A percentile compares a stretch with the other conserved stretches of the same genome.
These are phyloP conservation scores for Calephelis perditalis DNA, from an alignment of 2,888 invertebrate genomes.

Conservation along the genomic window DNA sequence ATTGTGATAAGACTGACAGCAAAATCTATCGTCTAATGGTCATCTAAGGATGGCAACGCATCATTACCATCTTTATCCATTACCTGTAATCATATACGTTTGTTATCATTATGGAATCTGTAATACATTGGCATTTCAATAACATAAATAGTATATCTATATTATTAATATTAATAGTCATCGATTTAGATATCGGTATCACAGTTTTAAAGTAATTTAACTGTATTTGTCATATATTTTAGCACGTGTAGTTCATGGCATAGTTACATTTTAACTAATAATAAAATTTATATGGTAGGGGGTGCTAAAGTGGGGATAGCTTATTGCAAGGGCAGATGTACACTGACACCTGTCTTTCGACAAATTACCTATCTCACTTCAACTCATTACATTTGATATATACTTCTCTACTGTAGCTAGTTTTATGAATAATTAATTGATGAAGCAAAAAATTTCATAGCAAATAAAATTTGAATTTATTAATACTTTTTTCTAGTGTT, in stretches of 20 bases:
- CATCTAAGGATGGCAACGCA: no score
- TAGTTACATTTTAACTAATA: slow-evolving; percentile 20
- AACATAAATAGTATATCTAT: no score
- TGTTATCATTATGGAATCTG: no score
- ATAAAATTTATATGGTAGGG: slow-evolving; percentile 33
- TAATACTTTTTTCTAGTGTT: background rate
- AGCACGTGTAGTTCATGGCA: slow-evolving; percentile 12
- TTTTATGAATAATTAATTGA: slow-evolving; percentile 37
- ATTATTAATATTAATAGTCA: no score
- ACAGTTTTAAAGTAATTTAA: no score
- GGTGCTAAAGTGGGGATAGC: slow-evolving; percentile 41
- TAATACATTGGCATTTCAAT: no score
- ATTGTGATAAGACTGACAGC: no score
- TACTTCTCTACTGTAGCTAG: slow-evolving; percentile 38
- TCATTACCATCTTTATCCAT: no score
- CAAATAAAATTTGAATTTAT: slow-evolving; percentile 24
- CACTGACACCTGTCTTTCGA: slow-evolving; percentile 57
- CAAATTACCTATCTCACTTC: slow-evolving; percentile 49
- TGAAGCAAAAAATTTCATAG: slow-evolving; percentile 15
- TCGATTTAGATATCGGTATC: no score
- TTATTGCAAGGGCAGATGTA: slow-evolving; percentile 57
- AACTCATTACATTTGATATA: slow-evolving; percentile 35
- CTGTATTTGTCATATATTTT: background rate
- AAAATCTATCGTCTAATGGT: no score
- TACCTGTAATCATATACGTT: no score